A percentile compares a stretch with the other conserved stretches of the same genome.
Evolutionary conservation across 2,797 vertebrate species (phyloP).

Genomic region (Danio albolineatus): DNA sequence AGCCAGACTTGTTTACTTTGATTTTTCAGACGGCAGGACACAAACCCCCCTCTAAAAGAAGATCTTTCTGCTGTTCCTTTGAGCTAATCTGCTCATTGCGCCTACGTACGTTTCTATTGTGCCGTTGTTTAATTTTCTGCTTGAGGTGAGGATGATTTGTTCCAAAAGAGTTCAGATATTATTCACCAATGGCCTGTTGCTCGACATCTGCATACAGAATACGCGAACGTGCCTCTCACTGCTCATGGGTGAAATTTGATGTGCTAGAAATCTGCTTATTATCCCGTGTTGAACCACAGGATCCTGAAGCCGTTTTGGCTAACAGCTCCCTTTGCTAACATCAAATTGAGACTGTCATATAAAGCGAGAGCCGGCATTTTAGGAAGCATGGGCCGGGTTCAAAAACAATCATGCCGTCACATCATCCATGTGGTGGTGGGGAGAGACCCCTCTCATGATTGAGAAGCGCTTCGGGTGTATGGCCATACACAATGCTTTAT

Average conservation of each 20-base stretch:
- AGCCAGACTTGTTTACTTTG: conserved; percentile 17
- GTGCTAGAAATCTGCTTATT: conserved; percentile 34
- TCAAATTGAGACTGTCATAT: conserved; percentile 19
- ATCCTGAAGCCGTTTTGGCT: background rate
- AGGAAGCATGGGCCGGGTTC: no score
- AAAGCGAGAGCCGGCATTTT: background rate
- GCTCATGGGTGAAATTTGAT: conserved; percentile 39
- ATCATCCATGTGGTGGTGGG: no score
- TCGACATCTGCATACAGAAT: conserved; percentile 46
- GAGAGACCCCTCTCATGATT: no score
- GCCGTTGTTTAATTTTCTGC: conserved; percentile 59
- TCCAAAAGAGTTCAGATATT: conserved; percentile 40
- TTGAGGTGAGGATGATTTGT: conserved; percentile 53
- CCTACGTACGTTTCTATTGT: conserved; percentile 39
- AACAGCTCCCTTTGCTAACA: conserved; percentile 28
- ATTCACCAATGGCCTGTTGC: conserved; percentile 30
- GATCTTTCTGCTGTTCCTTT: conserved; percentile 20
- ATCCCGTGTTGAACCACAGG: conserved; percentile 22
- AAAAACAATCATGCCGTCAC: no score
- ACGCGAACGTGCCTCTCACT: conserved; percentile 27
- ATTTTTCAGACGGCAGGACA: conserved; percentile 20
- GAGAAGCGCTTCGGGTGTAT: no score
- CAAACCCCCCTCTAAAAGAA: background rate
- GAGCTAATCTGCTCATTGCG: conserved; percentile 37
- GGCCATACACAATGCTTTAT: no score